Percentiles rank a stretch among this genome's conserved stretches.
phyloP scores from a whole-genome alignment of 2,888 invertebrate species.

The Nebria brevicollis region DNA sequence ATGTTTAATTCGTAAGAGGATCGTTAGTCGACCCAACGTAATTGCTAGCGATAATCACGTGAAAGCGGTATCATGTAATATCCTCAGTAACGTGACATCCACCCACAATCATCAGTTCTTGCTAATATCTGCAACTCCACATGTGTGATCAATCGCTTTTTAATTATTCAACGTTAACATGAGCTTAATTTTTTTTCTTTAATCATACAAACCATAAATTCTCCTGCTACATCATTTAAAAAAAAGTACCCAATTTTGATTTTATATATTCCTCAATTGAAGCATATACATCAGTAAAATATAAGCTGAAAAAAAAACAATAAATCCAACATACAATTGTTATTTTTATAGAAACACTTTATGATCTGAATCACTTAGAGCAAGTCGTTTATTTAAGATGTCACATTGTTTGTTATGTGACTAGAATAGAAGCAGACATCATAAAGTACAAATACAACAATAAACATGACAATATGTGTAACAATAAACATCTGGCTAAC shows the following conservation, averaged over 20 bases:
- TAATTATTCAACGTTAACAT: background rate
- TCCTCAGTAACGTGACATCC: constrained; percentile 2
- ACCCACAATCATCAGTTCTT: constrained; percentile 12
- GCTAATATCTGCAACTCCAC: constrained; percentile 15
- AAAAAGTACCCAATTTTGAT: too few species aligned
- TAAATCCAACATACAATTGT: too few species aligned
- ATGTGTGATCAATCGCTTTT: constrained; percentile 2
- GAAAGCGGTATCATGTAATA: constrained; percentile 20
- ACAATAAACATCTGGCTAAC: constrained; percentile 4
- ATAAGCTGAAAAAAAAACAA: too few species aligned
- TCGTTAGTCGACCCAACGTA: constrained; percentile 35
- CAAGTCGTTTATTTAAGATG: constrained; percentile 12
- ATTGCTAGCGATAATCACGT: constrained; percentile 39
- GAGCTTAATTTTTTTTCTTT: background rate
- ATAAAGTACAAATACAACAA: constrained; percentile 3
- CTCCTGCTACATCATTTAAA: too few species aligned
- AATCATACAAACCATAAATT: background rate
- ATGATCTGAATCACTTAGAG: background rate
- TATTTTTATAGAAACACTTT: background rate
- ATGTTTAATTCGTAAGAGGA: constrained; percentile 24
- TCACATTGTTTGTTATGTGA: constrained; percentile 6
- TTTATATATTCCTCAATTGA: too few species aligned
- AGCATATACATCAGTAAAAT: too few species aligned
- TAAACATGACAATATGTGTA: constrained; percentile 13
- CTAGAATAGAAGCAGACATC: background rate